Percentiles rank a stretch among this genome's conserved stretches.
Conservation (phyloP, 2,888 invertebrate genomes). For the Xestia xanthographa region DNA sequence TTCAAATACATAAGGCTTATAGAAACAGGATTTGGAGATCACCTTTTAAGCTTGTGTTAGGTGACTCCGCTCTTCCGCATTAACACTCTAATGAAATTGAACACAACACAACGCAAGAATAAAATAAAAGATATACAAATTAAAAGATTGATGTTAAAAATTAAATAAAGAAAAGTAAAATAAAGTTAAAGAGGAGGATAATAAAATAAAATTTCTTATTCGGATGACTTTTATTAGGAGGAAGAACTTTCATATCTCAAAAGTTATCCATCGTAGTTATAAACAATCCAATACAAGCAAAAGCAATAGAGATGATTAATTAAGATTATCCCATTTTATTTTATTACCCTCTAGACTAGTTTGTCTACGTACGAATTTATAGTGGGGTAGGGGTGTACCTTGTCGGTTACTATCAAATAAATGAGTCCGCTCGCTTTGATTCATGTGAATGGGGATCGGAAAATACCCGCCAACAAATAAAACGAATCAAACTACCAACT, state of each 20-base stretch:
- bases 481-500: slow-evolving; percentile 82
- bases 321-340: slow-evolving; percentile 70
- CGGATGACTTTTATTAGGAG: slow-evolving; percentile 8
- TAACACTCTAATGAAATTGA: too few species aligned
- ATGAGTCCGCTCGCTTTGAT: slow-evolving; percentile 89
- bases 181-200: too few species aligned
- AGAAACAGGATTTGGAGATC: too few species aligned
- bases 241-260: slow-evolving; percentile 6
- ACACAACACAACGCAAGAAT: too few species aligned
- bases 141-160: too few species aligned
- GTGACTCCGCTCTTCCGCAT: too few species aligned
- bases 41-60: too few species aligned
- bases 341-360: slow-evolving; percentile 67
- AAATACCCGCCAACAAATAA: slow-evolving; percentile 87
- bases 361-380: slow-evolving; percentile 71
- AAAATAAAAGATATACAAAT: too few species aligned
- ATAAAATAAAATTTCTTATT: slow-evolving; percentile 16
- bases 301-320: slow-evolving; percentile 68
- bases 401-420: slow-evolving; percentile 86
- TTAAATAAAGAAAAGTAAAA: too few species aligned
- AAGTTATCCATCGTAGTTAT: slow-evolving; percentile 15
- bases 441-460: slow-evolving; percentile 87
- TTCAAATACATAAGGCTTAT: too few species aligned
- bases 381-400: slow-evolving; percentile 78
- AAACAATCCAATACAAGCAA: slow-evolving; percentile 31